These are phyloP conservation scores for Rhinophrynus dorsalis DNA, from an alignment of 2,797 vertebrate species.

Conservation along the genomic window DNA sequence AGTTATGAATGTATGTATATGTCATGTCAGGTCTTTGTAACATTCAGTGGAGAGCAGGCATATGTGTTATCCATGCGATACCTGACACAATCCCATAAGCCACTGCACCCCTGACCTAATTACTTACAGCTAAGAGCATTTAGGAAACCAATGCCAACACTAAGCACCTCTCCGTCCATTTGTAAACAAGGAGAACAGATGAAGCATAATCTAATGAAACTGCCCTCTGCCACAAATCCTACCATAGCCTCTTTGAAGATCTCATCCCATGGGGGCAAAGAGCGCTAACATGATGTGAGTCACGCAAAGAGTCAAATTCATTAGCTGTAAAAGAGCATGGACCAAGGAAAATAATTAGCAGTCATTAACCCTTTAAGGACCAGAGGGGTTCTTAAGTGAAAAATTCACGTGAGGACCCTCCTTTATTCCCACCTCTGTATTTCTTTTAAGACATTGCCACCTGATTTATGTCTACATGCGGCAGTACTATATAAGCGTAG, in stretches of 20 bases:
- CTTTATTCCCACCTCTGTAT: too few species aligned
- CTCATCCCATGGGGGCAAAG: slow-evolving; percentile 13
- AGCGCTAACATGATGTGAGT: slow-evolving; percentile 15
- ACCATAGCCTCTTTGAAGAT: slow-evolving; percentile 30
- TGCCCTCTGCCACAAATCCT: slow-evolving; percentile 31
- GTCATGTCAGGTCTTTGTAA: not conserved
- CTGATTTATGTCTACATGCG: too few species aligned
- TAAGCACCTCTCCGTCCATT: slow-evolving; percentile 30
- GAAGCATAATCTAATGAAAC: slow-evolving; percentile 16
- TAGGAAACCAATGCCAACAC: not conserved
- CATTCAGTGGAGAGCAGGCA: not conserved
- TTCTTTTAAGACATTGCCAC: too few species aligned
- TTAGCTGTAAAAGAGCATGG: too few species aligned
- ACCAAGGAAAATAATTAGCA: too few species aligned
- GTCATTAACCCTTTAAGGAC: too few species aligned
- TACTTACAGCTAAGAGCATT: slow-evolving; percentile 12
- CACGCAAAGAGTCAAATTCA: slow-evolving; percentile 16
- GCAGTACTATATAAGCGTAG: too few species aligned
- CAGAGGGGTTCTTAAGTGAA: too few species aligned
- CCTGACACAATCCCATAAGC: not conserved
- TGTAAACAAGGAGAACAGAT: not conserved
- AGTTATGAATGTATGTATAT: too few species aligned
- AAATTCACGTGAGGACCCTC: too few species aligned
- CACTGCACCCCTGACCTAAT: not conserved
- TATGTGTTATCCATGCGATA: too few species aligned